phyloP scores from a whole-genome alignment of 1,140 invertebrate species.

The Drosophila sulfurigaster region DNA sequence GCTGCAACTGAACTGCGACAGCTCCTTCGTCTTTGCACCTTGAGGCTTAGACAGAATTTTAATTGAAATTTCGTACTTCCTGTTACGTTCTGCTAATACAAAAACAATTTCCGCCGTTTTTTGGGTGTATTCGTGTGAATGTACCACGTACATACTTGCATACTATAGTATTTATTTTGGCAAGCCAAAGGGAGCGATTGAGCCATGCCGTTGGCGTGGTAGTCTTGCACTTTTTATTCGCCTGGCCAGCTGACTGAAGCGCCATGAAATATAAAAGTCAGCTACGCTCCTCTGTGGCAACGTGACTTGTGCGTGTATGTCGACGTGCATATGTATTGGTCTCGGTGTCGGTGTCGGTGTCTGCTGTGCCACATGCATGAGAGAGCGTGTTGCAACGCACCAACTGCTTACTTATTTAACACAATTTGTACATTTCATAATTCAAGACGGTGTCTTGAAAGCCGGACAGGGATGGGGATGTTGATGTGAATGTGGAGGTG shows the following conservation, averaged over 20 bases:
- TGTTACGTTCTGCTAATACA: conserved; percentile 44
- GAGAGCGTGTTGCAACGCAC: conserved; percentile 58
- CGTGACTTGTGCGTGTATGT: conserved; percentile 62
- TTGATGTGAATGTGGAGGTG: not conserved
- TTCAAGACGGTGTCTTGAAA: conserved; percentile 32
- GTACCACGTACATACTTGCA: conserved; percentile 46
- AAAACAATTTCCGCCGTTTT: conserved; percentile 69
- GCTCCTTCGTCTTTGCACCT: not conserved
- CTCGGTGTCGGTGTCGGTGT: conserved; percentile 16
- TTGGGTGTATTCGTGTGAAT: not conserved
- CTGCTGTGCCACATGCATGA: conserved; percentile 34
- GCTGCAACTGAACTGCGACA: not conserved
- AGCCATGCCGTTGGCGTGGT: conserved; percentile 9
- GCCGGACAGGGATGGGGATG: conserved; percentile 12
- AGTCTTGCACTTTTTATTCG: conserved; percentile 27
- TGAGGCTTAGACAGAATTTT: conserved; percentile 64
- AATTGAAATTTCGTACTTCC: conserved; percentile 64
- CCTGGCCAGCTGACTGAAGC: conserved; percentile 21
- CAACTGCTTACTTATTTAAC: conserved; percentile 76
- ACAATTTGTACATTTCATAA: conserved; percentile 80
- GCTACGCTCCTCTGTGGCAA: conserved; percentile 31
- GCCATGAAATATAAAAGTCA: conserved; percentile 65
- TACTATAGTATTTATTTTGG: conserved; percentile 11
- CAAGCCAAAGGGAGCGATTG: not conserved
- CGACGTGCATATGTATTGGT: not conserved